These are phyloP conservation scores for Morpho helenor DNA, from an alignment of 2,888 invertebrate species.

Conservation along the genomic window DNA sequence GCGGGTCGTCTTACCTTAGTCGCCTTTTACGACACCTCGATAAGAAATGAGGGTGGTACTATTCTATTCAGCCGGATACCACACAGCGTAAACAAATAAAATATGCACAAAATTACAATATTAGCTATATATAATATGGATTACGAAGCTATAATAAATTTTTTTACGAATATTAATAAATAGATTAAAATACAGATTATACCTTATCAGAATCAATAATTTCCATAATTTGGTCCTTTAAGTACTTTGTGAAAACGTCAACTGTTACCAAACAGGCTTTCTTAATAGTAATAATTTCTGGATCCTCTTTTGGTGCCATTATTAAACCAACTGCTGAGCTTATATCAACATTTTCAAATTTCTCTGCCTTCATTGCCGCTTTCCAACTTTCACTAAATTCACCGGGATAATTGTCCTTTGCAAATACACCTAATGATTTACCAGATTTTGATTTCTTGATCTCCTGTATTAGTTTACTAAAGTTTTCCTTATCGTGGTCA, in stretches of 20 bases:
- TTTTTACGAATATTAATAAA: no score
- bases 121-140: no score
- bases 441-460: slow-evolving; percentile 94
- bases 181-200: slow-evolving; percentile 34
- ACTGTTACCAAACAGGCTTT: slow-evolving; percentile 96
- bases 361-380: slow-evolving; percentile 84
- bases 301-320: slow-evolving; percentile 96
- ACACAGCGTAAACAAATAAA: no score
- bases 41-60: no score
- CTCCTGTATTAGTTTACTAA: slow-evolving; percentile 86
- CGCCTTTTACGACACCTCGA: no score
- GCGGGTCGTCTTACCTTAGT: no score
- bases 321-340: slow-evolving; percentile 90
- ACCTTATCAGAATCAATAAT: slow-evolving; percentile 98
- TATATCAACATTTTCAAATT: slow-evolving; percentile 92
- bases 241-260: slow-evolving; percentile 97
- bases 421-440: slow-evolving; percentile 92
- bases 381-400: slow-evolving; percentile 97
- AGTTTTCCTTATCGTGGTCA: slow-evolving; percentile 96
- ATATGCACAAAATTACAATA: no score
- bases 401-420: slow-evolving; percentile 95
- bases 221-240: slow-evolving; percentile 98
- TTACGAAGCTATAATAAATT: no score
- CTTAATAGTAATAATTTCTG: slow-evolving; percentile 92
- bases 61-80: no score